phyloP scores from a whole-genome alignment of 2,113 vertebrate genomes.

The Tautogolabrus adspersus region DNA sequence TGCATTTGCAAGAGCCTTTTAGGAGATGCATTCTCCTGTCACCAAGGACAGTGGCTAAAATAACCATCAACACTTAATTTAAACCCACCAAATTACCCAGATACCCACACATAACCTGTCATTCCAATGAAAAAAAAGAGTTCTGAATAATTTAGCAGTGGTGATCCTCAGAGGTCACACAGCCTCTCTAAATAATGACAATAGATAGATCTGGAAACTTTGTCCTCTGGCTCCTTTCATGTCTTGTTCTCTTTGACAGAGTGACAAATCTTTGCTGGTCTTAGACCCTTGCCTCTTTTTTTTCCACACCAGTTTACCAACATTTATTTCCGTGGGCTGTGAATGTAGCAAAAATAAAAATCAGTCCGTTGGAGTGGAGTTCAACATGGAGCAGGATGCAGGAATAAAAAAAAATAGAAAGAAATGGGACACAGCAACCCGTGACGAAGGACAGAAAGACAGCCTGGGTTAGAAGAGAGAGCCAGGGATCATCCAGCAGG shows the following conservation, averaged over 20 bases:
- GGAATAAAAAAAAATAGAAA: slow-evolving; percentile 35
- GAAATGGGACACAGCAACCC: slow-evolving; percentile 67
- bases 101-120: slow-evolving; percentile 14
- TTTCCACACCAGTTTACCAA: slow-evolving; percentile 41
- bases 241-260: slow-evolving; percentile 27
- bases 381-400: slow-evolving; percentile 48
- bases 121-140: slow-evolving; percentile 1
- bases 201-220: slow-evolving; percentile 40
- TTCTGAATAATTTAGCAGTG: slow-evolving; percentile 65
- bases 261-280: slow-evolving; percentile 13
- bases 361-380: slow-evolving; percentile 50
- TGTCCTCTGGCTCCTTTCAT: slow-evolving; percentile 16
- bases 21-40: slow-evolving; percentile 37
- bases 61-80: slow-evolving; percentile 39
- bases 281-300: background rate
- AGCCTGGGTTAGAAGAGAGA: slow-evolving; percentile 71
- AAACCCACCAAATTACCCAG: slow-evolving; percentile 24
- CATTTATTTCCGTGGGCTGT: slow-evolving; percentile 21
- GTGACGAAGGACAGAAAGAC: slow-evolving; percentile 80
- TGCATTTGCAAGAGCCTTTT: slow-evolving; percentile 53
- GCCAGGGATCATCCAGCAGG: slow-evolving; percentile 77
- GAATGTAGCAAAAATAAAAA: slow-evolving; percentile 59
- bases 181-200: slow-evolving; percentile 56
- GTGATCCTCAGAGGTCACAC: slow-evolving; percentile 59
- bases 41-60: slow-evolving; percentile 24